Evolutionary conservation across 2,888 invertebrate genomes (phyloP), one percentile per base, ranked within the genome.

Genomic region (Drosophila falleni): DNA sequence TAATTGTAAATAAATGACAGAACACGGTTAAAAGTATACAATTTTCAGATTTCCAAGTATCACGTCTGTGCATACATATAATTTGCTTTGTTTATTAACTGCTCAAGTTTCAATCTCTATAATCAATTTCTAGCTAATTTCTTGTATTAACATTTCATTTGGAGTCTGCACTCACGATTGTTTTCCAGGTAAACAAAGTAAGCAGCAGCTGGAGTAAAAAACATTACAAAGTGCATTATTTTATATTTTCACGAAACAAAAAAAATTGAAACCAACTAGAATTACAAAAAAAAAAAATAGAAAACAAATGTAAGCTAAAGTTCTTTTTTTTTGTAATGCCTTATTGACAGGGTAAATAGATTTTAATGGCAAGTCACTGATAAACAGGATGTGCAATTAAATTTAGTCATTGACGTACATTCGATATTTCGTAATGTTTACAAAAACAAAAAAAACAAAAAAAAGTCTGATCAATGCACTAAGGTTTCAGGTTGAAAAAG

Each of bases 361-460:
- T 59, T 33, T 61, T 55, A 73, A 76, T 70, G 74, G 67, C 65
- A 51, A 56, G 44, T 75, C 74, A 78, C 46, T 16, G 55, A 72
- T 63, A 66, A 74, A 77, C 80, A 83, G 84, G 87, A 83, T 83
- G 78, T 60, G 56, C 70, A 37, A 71, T 71, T 71, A 68, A 67
- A 77, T 67, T 76, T 80, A 63, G 64, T 0, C 81, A 79, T 71
- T 83, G 82, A 86, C 87, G 83, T 65, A 66, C 15, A 29, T 55
- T 53, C 54, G 37, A 63, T 13, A 55, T 67, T 69, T 73, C 50
- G 66, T 56, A 71, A 74, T 55, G 54, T 70, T 55, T 23, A 13
- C 42, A 68, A 6, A 29, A 5, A 26, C 4, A 26, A 29, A 5
- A 5, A 5, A 29, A 29, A 6, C 5, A 29, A 29, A 0, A 6